Base-by-base conservation (phyloP, 2,113 vertebrate genomes). In the Ctenomys sociabilis region DNA sequence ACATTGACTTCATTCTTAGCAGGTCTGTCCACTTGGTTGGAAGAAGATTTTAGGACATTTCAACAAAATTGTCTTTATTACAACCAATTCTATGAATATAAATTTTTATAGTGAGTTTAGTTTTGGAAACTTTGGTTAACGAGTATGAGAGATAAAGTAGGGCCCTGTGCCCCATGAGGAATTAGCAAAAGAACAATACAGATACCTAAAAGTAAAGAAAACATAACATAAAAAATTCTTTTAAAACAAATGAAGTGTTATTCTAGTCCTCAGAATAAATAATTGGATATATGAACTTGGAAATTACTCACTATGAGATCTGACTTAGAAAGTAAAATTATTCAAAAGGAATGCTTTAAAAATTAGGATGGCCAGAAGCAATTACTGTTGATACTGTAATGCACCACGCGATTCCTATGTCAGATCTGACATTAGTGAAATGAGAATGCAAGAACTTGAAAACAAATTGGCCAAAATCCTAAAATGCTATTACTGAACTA, bases 71-170 rank as follows among this genome's bases (percentile, higher is more conserved):
- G 5, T 59, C 54, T 96, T 91, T 91, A 4, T 61, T 43, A 64
- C 75, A 94, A 92, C 72, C 40, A 93, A 30, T 73, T 81, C 45
- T 35, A 16, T 95, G 70, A 93, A 78, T 91, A 89, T 93, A 90
- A 91, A 89, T 78, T 88, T 93, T 7, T 66, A 21, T 91, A 66
- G 78, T 89, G 40, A 82, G 61, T 54, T 52, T 77, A 16, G 64
- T 77, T 78, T 66, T 70, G 88, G 19, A 94, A 82, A 77, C 88
- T 68, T 80, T 94, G 30, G 30, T 88, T 90, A 93, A 49, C 35
- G 82, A 64, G 17, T 12, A 0, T 35, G 85, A 96, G 59, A 92
- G 52, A 88, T 66, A 88, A 89, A 95, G 24, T 86, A 94, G n/a
- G 7, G 7, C 81, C 35, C 90, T 72, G 19, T 77, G n/a, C 14